Percentiles rank a stretch among this genome's conserved stretches.
phyloP scores from a whole-genome alignment of 2,888 invertebrate species.

The Phengaris alcon region DNA sequence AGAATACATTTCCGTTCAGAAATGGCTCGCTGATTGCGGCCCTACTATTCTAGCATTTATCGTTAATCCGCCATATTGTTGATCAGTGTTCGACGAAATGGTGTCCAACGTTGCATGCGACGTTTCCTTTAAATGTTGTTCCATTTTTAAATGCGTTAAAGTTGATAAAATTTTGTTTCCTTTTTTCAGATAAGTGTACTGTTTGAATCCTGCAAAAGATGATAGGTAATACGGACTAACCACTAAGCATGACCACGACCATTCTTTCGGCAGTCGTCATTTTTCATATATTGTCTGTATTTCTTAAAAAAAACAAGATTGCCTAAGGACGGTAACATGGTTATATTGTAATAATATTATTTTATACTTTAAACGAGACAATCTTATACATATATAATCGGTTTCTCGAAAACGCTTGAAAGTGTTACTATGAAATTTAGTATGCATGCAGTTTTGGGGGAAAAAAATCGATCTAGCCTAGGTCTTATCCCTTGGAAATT shows the following conservation, averaged over 20 bases:
- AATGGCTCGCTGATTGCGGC: constrained; percentile 37
- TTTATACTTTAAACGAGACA: no score
- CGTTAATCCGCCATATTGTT: constrained; percentile 40
- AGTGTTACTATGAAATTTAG: no score
- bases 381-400: no score
- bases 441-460: no score
- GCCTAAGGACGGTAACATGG: no score
- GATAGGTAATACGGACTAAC: not conserved
- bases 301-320: no score
- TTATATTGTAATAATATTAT: no score
- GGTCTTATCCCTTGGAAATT: no score
- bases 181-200: constrained; percentile 7
- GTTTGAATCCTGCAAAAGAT: not conserved
- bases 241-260: not conserved
- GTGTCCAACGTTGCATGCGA: constrained; percentile 36
- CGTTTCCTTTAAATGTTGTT: constrained; percentile 33
- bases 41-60: constrained; percentile 33
- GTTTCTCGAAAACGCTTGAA: no score
- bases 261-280: no score
- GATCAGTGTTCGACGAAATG: constrained; percentile 33
- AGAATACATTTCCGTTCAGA: constrained; percentile 41
- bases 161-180: constrained; percentile 21
- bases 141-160: constrained; percentile 27
- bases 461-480: no score
- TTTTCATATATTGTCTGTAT: no score